phyloP scores from a whole-genome alignment of 2,888 invertebrate genomes.

The Acanthopleura granulata region DNA sequence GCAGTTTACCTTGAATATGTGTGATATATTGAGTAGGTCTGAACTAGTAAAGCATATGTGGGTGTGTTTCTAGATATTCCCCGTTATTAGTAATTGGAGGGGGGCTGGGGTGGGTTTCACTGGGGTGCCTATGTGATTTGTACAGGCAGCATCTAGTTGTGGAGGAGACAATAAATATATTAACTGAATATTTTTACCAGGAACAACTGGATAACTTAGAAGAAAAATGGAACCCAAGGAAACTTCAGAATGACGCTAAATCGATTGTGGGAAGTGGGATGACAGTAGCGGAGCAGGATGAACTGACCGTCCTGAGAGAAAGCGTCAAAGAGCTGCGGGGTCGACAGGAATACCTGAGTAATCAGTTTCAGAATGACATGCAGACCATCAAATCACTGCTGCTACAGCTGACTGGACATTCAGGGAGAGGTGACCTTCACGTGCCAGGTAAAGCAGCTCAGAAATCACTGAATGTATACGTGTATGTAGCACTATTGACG shows the following conservation, averaged over 20 bases:
- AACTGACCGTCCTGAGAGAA: conserved; percentile 39
- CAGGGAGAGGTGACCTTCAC: not conserved
- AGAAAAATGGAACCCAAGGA: conserved; percentile 45
- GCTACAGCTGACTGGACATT: conserved; percentile 27
- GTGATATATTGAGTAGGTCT: no score
- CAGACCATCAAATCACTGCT: conserved; percentile 44
- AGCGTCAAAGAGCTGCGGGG: conserved; percentile 40
- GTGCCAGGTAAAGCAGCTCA: not conserved
- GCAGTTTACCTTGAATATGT: no score
- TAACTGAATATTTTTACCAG: conserved; percentile 32
- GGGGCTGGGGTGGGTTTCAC: no score
- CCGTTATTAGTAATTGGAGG: no score
- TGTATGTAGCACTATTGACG: no score
- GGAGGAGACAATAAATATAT: no score
- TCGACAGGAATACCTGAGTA: conserved; percentile 45
- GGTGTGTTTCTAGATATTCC: no score
- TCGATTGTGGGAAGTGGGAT: not conserved
- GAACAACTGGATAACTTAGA: conserved; percentile 55
- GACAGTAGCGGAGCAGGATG: conserved; percentile 14
- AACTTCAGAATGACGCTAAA: not conserved
- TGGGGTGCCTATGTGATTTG: no score
- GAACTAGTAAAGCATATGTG: no score
- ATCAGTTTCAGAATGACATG: conserved; percentile 47
- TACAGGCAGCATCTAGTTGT: no score
- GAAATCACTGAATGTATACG: no score